Conservation (phyloP, 2,888 invertebrate genomes). For the Griposia aprilina region DNA sequence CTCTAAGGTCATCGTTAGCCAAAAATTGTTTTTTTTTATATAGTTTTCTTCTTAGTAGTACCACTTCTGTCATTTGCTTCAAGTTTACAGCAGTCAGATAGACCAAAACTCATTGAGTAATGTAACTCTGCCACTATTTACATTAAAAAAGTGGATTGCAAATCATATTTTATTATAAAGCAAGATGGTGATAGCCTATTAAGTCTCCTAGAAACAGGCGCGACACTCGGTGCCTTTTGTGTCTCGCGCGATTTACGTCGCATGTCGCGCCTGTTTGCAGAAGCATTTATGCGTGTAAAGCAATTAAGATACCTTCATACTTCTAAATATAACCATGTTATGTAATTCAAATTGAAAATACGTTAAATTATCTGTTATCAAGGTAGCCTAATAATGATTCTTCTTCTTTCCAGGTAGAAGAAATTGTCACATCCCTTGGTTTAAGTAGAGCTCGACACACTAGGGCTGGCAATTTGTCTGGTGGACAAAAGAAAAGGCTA, state of each 20-base stretch:
- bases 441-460: constrained; percentile 92
- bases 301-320: not conserved
- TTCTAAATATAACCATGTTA: constrained; percentile 12
- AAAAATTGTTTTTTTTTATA: constrained; percentile 18
- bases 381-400: constrained; percentile 37
- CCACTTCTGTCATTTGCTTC: not conserved
- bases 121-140: not conserved
- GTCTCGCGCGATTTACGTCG: no score
- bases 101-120: not conserved
- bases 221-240: no score
- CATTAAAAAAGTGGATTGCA: constrained; percentile 4
- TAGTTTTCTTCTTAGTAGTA: constrained; percentile 6
- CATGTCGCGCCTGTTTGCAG: no score
- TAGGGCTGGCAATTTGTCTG: constrained; percentile 93
- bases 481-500: constrained; percentile 97
- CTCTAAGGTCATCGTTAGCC: not conserved
- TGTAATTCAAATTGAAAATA: not conserved
- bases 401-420: constrained; percentile 92
- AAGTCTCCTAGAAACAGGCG: no score
- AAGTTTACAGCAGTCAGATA: not conserved
- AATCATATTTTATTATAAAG: constrained; percentile 3
- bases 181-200: not conserved
- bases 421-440: constrained; percentile 94
- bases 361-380: not conserved
- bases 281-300: not conserved